phyloP scores from a whole-genome alignment of 1,140 invertebrate species.

The Solen grandis region DNA sequence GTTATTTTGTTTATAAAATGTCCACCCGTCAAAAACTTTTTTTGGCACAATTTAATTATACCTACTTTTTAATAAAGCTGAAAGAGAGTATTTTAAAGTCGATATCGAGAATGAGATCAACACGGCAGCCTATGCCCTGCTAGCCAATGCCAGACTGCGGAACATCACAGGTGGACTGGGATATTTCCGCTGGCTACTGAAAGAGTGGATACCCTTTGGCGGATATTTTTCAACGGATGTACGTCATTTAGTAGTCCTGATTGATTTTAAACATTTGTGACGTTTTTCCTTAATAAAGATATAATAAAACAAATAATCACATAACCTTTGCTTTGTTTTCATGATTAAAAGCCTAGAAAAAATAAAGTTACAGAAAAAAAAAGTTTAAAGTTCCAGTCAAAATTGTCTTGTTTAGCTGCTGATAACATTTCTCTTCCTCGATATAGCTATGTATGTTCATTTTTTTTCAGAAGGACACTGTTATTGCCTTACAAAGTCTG shows the following conservation, averaged over 20 bases:
- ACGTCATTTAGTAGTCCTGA: neutral
- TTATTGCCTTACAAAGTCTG: conserved; percentile 81
- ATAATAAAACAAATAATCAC: neutral
- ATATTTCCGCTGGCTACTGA: conserved; percentile 25
- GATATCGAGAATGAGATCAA: conserved; percentile 26
- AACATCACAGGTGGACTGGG: conserved; percentile 10
- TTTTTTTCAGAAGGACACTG: conserved; percentile 83
- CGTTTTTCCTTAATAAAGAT: neutral
- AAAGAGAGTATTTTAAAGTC: too few species aligned
- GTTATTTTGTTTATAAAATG: neutral
- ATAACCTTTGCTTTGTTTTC: neutral
- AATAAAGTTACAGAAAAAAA: neutral
- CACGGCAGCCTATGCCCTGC: conserved; percentile 28
- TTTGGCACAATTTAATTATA: conserved; percentile 13
- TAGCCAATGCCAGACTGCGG: conserved; percentile 4
- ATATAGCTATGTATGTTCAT: too few species aligned
- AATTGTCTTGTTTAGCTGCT: neutral
- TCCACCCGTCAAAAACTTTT: neutral
- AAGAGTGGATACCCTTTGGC: conserved; percentile 30
- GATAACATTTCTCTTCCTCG: neutral
- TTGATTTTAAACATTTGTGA: neutral
- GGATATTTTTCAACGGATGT: conserved; percentile 49
- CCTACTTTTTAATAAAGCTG: too few species aligned
- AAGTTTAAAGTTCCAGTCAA: neutral
- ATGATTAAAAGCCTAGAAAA: neutral